phyloP scores from a whole-genome alignment of 1,140 invertebrate species.

The Orius laevigatus region DNA sequence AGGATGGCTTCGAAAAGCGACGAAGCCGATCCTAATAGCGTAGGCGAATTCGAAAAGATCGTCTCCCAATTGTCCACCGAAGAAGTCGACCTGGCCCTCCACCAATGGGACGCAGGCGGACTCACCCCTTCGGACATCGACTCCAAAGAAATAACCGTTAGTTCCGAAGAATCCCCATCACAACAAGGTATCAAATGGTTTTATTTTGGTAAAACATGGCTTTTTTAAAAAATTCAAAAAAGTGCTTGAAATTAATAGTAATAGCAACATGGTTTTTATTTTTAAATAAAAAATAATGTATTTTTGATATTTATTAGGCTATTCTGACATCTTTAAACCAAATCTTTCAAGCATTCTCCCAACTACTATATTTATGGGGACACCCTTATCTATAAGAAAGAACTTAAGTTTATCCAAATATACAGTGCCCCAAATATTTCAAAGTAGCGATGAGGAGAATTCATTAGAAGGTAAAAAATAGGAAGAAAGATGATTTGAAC shows the following conservation, averaged over 20 bases:
- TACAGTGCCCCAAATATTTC: too few relatives aligned
- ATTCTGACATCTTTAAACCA: conserved; percentile 12
- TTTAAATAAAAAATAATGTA: neutral
- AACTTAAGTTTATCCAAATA: too few relatives aligned
- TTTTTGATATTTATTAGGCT: conserved; percentile 8
- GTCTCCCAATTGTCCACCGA: conserved; percentile 32
- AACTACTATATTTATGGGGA: conserved; percentile 1
- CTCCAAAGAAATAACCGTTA: conserved; percentile 25
- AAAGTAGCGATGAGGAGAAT: too few relatives aligned
- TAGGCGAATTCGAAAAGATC: conserved; percentile 31
- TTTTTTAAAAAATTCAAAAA: neutral
- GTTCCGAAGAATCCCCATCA: conserved; percentile 25
- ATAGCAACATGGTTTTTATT: neutral
- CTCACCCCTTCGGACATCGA: conserved; percentile 29
- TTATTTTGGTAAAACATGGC: too few relatives aligned
- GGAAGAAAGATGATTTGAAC: too few relatives aligned
- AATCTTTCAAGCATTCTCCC: conserved; percentile 14
- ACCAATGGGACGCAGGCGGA: conserved; percentile 31
- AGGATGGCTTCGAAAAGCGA: conserved; percentile 33
- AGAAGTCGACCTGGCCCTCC: conserved; percentile 30
- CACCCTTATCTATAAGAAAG: neutral
- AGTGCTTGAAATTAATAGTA: neutral
- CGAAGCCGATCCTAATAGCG: conserved; percentile 19
- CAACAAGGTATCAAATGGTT: conserved; percentile 26
- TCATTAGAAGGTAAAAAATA: too few relatives aligned